Percentiles rank a stretch among this genome's conserved stretches.
Evolutionary conservation across 2,113 vertebrate species (phyloP).

Genomic region (Serilophus lunatus): DNA sequence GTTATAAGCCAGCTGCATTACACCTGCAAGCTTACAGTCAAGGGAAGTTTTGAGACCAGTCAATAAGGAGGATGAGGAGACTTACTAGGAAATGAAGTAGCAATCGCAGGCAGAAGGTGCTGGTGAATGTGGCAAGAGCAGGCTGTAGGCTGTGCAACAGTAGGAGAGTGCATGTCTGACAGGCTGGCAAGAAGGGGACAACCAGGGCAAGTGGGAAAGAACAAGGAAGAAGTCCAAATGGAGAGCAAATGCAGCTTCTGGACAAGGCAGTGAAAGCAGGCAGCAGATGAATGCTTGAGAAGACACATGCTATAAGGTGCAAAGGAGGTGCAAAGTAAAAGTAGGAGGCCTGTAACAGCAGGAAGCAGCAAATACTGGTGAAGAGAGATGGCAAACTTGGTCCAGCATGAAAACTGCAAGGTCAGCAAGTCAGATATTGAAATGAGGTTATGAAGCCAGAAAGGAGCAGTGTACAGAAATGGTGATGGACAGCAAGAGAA

Average conservation of each 20-base stretch:
- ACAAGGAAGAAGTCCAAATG: background rate
- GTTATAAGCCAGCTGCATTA: background rate
- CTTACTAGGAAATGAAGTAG: background rate
- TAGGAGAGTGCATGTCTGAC: background rate
- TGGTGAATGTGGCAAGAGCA: background rate
- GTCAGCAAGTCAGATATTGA: background rate
- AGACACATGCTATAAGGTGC: fast-evolving
- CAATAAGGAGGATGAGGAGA: background rate
- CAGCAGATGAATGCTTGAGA: background rate
- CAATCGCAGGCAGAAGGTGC: background rate
- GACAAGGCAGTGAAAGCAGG: background rate
- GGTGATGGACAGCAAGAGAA: background rate
- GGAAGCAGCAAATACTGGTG: background rate
- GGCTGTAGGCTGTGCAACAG: background rate
- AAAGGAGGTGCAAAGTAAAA: background rate
- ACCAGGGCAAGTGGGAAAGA: background rate
- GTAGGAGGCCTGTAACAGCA: background rate
- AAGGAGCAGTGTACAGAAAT: background rate
- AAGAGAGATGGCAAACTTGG: background rate
- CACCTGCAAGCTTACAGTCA: background rate
- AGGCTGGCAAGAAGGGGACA: background rate
- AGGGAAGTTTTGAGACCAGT: background rate
- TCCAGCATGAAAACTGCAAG: background rate
- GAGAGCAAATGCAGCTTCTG: background rate
- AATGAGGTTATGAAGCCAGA: background rate